Conservation (phyloP, 2,113 vertebrate species). For the Mionectes macconnelli region DNA sequence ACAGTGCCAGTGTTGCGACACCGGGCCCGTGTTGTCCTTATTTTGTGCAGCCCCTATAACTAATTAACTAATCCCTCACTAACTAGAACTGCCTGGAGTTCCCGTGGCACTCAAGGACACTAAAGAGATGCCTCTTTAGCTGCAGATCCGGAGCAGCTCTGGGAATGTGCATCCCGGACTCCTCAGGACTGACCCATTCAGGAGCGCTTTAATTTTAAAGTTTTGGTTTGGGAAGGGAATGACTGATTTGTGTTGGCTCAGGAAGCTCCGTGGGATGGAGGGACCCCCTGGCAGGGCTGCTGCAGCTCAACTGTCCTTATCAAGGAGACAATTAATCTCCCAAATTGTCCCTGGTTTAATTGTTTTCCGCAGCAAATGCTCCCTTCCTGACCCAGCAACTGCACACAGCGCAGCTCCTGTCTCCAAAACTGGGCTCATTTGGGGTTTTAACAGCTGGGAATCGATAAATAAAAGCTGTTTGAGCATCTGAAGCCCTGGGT, state of each 20-base stretch:
- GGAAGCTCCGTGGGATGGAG: background rate
- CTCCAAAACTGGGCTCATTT: background rate
- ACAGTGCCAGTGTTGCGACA: rapidly evolving
- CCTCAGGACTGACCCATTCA: rapidly evolving
- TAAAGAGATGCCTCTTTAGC: too few relatives aligned
- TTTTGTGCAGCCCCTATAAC: background rate
- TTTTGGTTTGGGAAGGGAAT: background rate
- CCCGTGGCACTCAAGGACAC: background rate
- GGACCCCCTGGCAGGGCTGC: background rate
- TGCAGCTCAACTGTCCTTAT: background rate
- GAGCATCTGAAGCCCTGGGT: background rate
- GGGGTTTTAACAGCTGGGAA: background rate
- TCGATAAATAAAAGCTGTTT: background rate
- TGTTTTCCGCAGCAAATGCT: background rate
- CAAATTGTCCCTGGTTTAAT: constrained; percentile 21
- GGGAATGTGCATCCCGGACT: background rate
- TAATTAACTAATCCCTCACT: background rate
- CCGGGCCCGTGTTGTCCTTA: background rate
- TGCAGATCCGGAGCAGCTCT: background rate
- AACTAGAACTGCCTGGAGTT: background rate
- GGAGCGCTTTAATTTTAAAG: background rate
- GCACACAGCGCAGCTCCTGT: background rate
- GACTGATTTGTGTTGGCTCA: rapidly evolving
- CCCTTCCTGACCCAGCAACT: background rate
- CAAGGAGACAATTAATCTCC: constrained; percentile 3